Evolutionary conservation across 2,797 vertebrate species (phyloP).

Genomic region (Acipenser oxyrinchus): DNA sequence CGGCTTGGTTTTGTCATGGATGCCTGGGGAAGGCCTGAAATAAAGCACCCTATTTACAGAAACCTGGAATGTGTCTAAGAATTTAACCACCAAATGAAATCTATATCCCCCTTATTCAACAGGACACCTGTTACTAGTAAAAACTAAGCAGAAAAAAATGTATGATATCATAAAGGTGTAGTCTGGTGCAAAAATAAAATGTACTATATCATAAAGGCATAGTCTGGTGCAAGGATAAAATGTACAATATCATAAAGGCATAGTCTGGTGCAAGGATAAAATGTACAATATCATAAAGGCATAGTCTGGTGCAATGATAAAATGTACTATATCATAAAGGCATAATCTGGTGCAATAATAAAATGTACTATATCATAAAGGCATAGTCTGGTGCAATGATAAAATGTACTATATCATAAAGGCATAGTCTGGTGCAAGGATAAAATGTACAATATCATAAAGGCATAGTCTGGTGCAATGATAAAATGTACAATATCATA

Average conservation of each 20-base stretch:
- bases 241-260: slow-evolving; percentile 24
- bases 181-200: slow-evolving; percentile 8
- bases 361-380: slow-evolving; percentile 5
- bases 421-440: not conserved
- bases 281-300: slow-evolving; percentile 12
- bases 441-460: slow-evolving; percentile 25
- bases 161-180: slow-evolving; percentile 6
- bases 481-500: slow-evolving; percentile 2
- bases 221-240: not conserved
- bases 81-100: slow-evolving; percentile 10
- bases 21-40: not conserved
- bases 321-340: slow-evolving; percentile 24
- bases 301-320: not conserved
- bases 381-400: slow-evolving; percentile 7
- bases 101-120: not conserved
- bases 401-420: slow-evolving; percentile 27
- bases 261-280: too few relatives aligned
- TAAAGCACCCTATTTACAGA: slow-evolving; percentile 6
- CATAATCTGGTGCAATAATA: too few relatives aligned
- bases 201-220: slow-evolving; percentile 27
- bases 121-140: slow-evolving; percentile 15
- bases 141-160: slow-evolving; percentile 2
- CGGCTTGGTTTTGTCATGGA: slow-evolving; percentile 13
- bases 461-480: too few relatives aligned
- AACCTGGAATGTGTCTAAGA: slow-evolving; percentile 9